These are phyloP conservation scores for Lasioglossum marginatum DNA, from an alignment of 2,888 invertebrate genomes.

Conservation along the genomic window DNA sequence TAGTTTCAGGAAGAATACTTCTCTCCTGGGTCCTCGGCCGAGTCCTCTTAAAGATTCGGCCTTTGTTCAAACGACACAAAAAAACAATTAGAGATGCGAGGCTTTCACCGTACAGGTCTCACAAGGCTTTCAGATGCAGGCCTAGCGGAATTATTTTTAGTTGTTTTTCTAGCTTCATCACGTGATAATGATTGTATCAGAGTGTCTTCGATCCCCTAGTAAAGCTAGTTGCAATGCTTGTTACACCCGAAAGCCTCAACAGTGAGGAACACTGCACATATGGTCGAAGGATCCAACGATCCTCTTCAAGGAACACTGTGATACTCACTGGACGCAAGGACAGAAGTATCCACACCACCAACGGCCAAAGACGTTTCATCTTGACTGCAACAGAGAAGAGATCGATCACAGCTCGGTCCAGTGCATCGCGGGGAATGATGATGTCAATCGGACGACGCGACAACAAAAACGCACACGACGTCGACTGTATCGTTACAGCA, in stretches of 20 bases:
- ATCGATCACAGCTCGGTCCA: conserved; percentile 6
- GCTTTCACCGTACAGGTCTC: not conserved
- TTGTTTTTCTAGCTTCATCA: too few relatives aligned
- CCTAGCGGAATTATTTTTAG: too few relatives aligned
- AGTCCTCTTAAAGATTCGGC: conserved; percentile 93
- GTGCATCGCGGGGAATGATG: not conserved
- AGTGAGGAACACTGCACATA: too few relatives aligned
- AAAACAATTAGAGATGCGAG: not conserved
- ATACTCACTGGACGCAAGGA: conserved; percentile 92
- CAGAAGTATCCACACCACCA: conserved; percentile 94
- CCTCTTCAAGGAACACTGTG: not conserved
- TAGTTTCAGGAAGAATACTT: conserved; percentile 98
- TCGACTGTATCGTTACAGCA: conserved; percentile 10
- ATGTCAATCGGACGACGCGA: not conserved
- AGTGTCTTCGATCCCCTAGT: too few relatives aligned
- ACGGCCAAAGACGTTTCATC: conserved; percentile 96
- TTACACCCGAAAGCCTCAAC: too few relatives aligned
- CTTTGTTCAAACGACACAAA: conserved; percentile 78
- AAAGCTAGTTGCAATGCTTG: too few relatives aligned
- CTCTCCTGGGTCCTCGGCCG: conserved; percentile 93
- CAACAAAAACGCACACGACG: not conserved
- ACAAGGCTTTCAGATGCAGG: not conserved
- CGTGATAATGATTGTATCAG: too few relatives aligned
- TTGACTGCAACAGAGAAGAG: conserved; percentile 89
- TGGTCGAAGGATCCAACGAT: not conserved